phyloP scores from a whole-genome alignment of 37 sponge, comb jelly and placozoan species.

The Chondrilla cf. caribensis region DNA sequence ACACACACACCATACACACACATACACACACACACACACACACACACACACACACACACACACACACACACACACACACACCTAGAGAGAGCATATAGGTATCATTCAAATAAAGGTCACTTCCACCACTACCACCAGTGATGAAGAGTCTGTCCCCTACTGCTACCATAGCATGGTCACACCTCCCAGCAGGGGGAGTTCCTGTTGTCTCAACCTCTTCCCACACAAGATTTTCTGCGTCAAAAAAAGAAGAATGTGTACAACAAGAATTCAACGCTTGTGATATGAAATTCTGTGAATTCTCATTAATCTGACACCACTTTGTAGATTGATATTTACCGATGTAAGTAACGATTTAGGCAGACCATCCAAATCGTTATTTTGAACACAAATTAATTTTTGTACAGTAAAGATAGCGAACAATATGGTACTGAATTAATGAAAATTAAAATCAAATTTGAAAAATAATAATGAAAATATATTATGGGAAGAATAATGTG shows the following conservation, averaged over 20 bases:
- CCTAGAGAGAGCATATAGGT: slow-evolving; percentile 37
- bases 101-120: slow-evolving; percentile 60
- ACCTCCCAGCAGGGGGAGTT: slow-evolving; percentile 34
- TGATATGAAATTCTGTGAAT: background rate
- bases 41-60: slow-evolving; percentile 13
- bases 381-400: too few relatives aligned
- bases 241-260: background rate
- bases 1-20: slow-evolving; percentile 19
- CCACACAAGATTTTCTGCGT: slow-evolving; percentile 28
- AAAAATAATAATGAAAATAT: too few relatives aligned
- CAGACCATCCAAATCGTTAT: too few relatives aligned
- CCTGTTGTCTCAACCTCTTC: slow-evolving; percentile 20
- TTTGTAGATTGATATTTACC: background rate
- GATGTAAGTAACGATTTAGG: too few relatives aligned
- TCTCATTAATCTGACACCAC: too few relatives aligned
- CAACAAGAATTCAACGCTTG: background rate
- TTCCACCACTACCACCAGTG: slow-evolving; percentile 52
- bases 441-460: too few relatives aligned
- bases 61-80: background rate
- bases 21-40: slow-evolving; percentile 25
- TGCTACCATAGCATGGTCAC: slow-evolving; percentile 60
- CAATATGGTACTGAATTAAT: too few relatives aligned
- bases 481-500: background rate
- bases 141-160: slow-evolving; percentile 41
- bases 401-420: too few relatives aligned